phyloP scores from a whole-genome alignment of 1,140 invertebrate species.

The Campoletis sonorensis region DNA sequence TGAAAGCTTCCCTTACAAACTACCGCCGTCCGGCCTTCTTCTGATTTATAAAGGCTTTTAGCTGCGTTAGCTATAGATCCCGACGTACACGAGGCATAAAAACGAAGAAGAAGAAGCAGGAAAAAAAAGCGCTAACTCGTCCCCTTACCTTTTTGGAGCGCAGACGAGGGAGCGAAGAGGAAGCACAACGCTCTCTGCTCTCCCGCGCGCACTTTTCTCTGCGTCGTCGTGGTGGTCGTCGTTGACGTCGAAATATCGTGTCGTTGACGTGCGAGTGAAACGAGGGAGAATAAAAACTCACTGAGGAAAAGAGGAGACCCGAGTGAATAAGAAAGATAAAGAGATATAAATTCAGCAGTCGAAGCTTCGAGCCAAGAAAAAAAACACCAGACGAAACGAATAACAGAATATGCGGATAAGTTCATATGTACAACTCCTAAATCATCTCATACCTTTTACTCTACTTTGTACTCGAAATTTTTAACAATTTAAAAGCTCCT shows the following conservation, averaged over 20 bases:
- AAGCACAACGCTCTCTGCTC: conserved; percentile 2
- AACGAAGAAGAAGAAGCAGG: conserved; percentile 50
- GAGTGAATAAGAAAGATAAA: background rate
- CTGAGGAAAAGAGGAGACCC: background rate
- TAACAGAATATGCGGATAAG: too few relatives aligned
- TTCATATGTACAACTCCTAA: too few relatives aligned
- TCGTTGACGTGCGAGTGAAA: conserved; percentile 40
- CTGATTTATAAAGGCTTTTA: conserved; percentile 76
- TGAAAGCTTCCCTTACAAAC: conserved; percentile 68
- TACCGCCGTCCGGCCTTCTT: conserved; percentile 68
- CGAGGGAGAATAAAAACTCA: conserved; percentile 37
- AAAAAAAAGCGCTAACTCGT: too few relatives aligned
- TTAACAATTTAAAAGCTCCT: too few relatives aligned
- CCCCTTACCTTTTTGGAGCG: background rate
- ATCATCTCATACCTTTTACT: too few relatives aligned
- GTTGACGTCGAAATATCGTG: conserved; percentile 26
- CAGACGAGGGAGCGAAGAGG: conserved; percentile 19
- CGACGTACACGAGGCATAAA: conserved; percentile 54
- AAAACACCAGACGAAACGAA: too few relatives aligned
- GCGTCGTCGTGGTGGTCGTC: conserved; percentile 36
- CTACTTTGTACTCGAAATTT: too few relatives aligned
- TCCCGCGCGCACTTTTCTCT: conserved; percentile 22
- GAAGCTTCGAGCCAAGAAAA: too few relatives aligned
- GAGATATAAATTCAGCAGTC: background rate
- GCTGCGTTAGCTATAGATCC: conserved; percentile 56